These are phyloP conservation scores for Patiria miniata DNA, from an alignment of 35 echinoderm and acorn worm genomes.

Conservation along the genomic window DNA sequence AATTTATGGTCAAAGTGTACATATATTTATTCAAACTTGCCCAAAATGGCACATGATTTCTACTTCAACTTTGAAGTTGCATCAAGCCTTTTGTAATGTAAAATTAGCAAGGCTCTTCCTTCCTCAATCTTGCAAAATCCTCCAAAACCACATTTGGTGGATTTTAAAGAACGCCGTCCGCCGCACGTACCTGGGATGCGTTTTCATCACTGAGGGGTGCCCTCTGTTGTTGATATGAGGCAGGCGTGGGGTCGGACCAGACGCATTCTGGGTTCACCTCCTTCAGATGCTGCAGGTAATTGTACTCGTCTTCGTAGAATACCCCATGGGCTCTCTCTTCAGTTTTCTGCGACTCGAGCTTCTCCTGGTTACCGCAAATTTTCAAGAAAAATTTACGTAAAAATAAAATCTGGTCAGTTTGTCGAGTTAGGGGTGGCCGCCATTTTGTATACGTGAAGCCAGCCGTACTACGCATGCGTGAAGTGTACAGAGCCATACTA, in stretches of 20 bases:
- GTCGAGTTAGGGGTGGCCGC: too few relatives aligned
- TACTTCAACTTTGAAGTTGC: too few relatives aligned
- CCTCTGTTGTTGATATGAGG: constrained; percentile 3
- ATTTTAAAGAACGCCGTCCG: not conserved
- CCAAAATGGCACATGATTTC: not conserved
- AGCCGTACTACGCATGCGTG: too few relatives aligned
- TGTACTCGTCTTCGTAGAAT: constrained; percentile 94
- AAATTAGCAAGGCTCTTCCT: too few relatives aligned
- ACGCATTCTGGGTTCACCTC: constrained; percentile 58
- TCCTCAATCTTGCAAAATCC: not conserved
- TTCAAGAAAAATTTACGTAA: too few relatives aligned
- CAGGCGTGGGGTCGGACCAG: constrained; percentile 30
- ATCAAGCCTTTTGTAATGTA: too few relatives aligned
- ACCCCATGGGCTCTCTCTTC: constrained; percentile 79
- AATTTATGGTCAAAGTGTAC: not conserved
- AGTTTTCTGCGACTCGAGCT: constrained; percentile 30
- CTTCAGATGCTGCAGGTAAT: constrained; percentile 90
- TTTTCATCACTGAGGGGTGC: constrained; percentile 33
- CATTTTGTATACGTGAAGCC: too few relatives aligned
- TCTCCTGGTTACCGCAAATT: not conserved
- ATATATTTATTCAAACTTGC: not conserved
- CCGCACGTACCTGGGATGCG: constrained; percentile 10
- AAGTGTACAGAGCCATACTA: too few relatives aligned
- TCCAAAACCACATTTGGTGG: not conserved
- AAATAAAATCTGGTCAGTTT: too few relatives aligned